A percentile compares a stretch with the other conserved stretches of the same genome.
These are phyloP conservation scores for Heliconius melpomene DNA, from an alignment of 1,140 invertebrate genomes.

Conservation along the genomic window DNA sequence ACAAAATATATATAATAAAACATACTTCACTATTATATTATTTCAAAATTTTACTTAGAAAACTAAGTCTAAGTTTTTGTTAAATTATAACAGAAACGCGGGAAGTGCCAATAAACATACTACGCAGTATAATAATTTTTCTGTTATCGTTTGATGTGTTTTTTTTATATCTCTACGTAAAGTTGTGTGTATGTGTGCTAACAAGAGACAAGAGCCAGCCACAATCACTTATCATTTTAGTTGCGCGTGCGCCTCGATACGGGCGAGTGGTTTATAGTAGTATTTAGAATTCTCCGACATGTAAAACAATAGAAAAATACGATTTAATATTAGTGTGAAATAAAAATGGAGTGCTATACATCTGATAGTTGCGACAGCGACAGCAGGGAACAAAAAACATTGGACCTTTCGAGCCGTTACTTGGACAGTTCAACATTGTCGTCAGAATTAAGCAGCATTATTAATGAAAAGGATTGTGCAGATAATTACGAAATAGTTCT, in stretches of 20 bases:
- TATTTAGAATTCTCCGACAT: conserved; percentile 27
- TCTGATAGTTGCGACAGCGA: conserved; percentile 91
- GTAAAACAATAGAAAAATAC: conserved; percentile 34
- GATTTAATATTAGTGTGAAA: conserved; percentile 19
- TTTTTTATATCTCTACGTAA: neutral
- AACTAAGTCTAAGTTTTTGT: neutral
- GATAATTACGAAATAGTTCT: conserved; percentile 86
- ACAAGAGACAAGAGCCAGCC: conserved; percentile 14
- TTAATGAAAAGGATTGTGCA: conserved; percentile 81
- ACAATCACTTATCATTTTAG: conserved; percentile 45
- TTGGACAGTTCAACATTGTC: conserved; percentile 83
- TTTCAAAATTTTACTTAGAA: too few species aligned
- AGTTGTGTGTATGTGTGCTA: conserved; percentile 17
- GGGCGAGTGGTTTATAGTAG: conserved; percentile 26
- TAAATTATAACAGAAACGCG: neutral
- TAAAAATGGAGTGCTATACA: conserved; percentile 87
- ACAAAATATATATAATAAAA: too few species aligned
- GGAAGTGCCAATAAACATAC: neutral
- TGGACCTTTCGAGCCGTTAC: conserved; percentile 86
- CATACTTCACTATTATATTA: too few species aligned
- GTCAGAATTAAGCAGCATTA: conserved; percentile 81
- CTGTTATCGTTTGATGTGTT: conserved; percentile 25
- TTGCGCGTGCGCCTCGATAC: conserved; percentile 60
- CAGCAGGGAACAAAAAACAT: conserved; percentile 83
- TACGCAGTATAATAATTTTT: conserved; percentile 26